Percentiles rank a stretch among this genome's conserved stretches.
phyloP scores from a whole-genome alignment of 2,888 invertebrate genomes.

The Prosapia bicincta region DNA sequence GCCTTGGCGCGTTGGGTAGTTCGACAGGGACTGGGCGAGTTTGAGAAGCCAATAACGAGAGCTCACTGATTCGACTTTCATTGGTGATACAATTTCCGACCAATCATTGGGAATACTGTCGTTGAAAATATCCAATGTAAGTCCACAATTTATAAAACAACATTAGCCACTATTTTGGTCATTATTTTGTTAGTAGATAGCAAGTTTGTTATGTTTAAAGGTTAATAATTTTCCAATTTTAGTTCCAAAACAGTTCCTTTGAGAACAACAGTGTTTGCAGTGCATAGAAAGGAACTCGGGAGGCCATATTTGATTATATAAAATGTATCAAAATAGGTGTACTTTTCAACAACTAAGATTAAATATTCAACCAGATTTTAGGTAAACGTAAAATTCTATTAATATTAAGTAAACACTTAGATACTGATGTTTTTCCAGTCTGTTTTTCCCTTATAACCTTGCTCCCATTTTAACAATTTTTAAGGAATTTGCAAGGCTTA shows the following conservation, averaged over 20 bases:
- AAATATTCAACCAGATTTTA: background rate
- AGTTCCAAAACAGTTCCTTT: background rate
- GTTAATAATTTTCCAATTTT: background rate
- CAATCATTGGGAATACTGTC: conserved; percentile 83
- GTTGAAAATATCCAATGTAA: conserved; percentile 70
- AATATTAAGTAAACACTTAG: too few relatives aligned
- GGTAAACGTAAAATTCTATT: background rate
- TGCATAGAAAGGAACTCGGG: background rate
- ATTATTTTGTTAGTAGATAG: conserved; percentile 32
- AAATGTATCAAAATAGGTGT: background rate
- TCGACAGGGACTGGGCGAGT: conserved; percentile 26
- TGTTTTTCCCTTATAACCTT: background rate
- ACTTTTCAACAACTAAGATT: background rate
- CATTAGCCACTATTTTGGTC: conserved; percentile 19
- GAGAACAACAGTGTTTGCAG: background rate
- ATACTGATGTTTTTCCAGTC: too few relatives aligned
- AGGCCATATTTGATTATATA: background rate
- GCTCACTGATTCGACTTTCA: conserved; percentile 34
- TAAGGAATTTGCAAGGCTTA: background rate
- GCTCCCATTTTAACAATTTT: background rate
- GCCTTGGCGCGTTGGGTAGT: conserved; percentile 25
- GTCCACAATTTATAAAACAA: conserved; percentile 60
- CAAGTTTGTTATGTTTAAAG: conserved; percentile 35
- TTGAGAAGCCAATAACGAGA: conserved; percentile 30
- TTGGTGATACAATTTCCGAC: conserved; percentile 55